Evolutionary conservation across 2,888 invertebrate species (phyloP).

Genomic region (Drosophila lutescens): DNA sequence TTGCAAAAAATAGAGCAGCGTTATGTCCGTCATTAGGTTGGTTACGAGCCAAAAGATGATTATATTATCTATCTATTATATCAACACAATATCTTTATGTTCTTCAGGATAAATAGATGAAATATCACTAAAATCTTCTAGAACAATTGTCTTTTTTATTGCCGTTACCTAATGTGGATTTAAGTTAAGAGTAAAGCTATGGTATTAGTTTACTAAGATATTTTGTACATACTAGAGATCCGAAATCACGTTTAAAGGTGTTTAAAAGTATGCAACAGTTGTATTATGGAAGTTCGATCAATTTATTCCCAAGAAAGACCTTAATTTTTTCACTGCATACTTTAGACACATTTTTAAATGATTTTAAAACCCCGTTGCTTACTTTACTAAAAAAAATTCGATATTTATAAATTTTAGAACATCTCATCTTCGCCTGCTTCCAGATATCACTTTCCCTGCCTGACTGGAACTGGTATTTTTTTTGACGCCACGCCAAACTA

Average conservation of each 20-base stretch:
- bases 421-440: not conserved
- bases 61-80: constrained; percentile 15
- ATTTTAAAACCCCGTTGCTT: no score
- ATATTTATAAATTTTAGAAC: not conserved
- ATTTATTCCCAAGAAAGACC: no score
- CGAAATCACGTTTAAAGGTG: no score
- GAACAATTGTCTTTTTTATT: no score
- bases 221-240: no score
- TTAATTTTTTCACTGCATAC: not conserved
- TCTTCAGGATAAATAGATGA: not conserved
- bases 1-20: constrained; percentile 18
- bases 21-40: constrained; percentile 28
- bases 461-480: constrained; percentile 21
- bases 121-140: no score
- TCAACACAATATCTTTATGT: not conserved
- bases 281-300: not conserved
- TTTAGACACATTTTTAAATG: no score
- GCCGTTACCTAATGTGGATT: no score
- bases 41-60: constrained; percentile 2
- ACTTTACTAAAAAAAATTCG: no score
- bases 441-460: not conserved
- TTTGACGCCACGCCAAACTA: constrained; percentile 48
- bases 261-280: no score
- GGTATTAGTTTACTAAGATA: no score
- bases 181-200: no score